Evolutionary conservation across 2,888 invertebrate genomes (phyloP).

Genomic region (Leptopterna dolabrata): DNA sequence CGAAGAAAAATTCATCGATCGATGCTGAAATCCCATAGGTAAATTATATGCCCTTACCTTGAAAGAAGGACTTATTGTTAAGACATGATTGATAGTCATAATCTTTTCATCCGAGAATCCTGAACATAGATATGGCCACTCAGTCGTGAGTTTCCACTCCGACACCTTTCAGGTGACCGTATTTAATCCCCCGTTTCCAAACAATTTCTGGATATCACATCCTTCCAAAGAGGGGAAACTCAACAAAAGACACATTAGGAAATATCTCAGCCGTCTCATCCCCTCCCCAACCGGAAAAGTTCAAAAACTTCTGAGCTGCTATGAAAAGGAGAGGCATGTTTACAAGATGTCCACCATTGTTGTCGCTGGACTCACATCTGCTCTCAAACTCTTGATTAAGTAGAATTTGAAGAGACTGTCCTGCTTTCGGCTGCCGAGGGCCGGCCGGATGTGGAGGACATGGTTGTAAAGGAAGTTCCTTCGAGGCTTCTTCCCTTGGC

Average conservation of each 20-base stretch:
- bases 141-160: background rate
- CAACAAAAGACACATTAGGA: background rate
- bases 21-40: too few relatives aligned
- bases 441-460: constrained; percentile 29
- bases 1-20: too few relatives aligned
- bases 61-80: too few relatives aligned
- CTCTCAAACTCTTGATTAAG: constrained; percentile 30
- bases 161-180: background rate
- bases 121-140: too few relatives aligned
- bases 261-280: background rate
- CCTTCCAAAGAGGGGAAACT: background rate
- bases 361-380: background rate
- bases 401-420: constrained; percentile 35
- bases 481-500: background rate
- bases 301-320: background rate
- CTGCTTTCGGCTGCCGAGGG: background rate
- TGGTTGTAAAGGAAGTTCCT: background rate
- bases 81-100: too few relatives aligned
- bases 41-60: too few relatives aligned
- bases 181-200: background rate
- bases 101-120: too few relatives aligned
- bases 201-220: background rate
- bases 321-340: constrained; percentile 24
- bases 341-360: constrained; percentile 30
- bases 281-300: background rate